Evolutionary conservation across 2,797 vertebrate genomes (phyloP), one percentile per base, ranked within the genome.

Genomic region (Ceyx erithaca): DNA sequence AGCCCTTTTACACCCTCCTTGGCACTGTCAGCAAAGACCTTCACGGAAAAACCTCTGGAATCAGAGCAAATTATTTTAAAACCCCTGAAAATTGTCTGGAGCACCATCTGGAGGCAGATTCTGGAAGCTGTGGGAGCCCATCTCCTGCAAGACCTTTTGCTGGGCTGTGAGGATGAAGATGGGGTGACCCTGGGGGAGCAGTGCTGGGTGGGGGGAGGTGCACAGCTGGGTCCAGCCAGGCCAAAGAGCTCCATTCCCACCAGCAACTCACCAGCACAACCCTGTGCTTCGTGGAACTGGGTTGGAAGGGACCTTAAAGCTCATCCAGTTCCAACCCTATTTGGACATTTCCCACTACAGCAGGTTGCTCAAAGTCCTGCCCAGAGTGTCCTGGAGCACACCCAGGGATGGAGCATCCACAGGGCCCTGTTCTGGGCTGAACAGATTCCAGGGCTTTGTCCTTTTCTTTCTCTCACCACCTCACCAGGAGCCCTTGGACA

Each of bases 81-180:
- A 62, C 4, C 10, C 5, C 78, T 57, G 31, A 13, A 25, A 75
- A 77, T 0, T 20, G 88, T 19, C 82, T 77, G 90, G 85, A 89
- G 92, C 95, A 89, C 87, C 92, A 94, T 66, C 95, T 91, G n/a
- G 68, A 96, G 92, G 95, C 85, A 23, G 79, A 1, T 62, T 33
- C 51, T 17, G 85, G 78, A 12, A 88, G 58, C n/a, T 8, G 25
- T 30, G 80, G 26, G 37, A 72, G 19, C 46, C 10, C 33, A 25
- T 4, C 62, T 7, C 59, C 19, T 2, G 14, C 0, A 5, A 3
- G n/a, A 7, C 22, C 48, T 26, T 33, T 4, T 14, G 0, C 14
- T 2, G 30, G 25, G 20, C 4, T 14, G 22, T 9, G 4, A n/a
- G 40, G 33, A 4, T 13, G 68, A 12, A 35, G 69, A 9, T 22